Evolutionary conservation across 92 coral and sea anemone species (phyloP).

Genomic region (Diadumene lineata): DNA sequence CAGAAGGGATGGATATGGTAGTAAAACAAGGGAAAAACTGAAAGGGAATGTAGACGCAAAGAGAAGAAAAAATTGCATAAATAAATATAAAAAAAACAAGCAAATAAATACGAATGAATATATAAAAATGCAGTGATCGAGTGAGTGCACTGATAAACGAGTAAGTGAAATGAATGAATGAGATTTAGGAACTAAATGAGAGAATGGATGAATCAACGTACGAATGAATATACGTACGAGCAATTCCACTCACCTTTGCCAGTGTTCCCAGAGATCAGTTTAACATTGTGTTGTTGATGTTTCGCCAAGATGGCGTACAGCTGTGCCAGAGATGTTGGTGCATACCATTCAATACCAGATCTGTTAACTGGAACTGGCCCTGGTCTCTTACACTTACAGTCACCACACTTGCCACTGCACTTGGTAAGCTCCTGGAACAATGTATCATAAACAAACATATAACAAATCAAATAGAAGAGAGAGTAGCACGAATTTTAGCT

Average conservation of each 20-base stretch:
- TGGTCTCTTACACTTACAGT: slow-evolving; percentile 38
- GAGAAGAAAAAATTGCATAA: too few species aligned
- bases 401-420: slow-evolving; percentile 45
- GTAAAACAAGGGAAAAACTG: not conserved
- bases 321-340: slow-evolving; percentile 38
- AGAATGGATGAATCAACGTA: too few species aligned
- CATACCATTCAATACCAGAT: slow-evolving; percentile 48
- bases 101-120: too few species aligned
- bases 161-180: too few species aligned
- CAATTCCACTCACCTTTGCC: slow-evolving; percentile 49
- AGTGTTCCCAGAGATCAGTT: slow-evolving; percentile 65
- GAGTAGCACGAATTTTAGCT: too few species aligned
- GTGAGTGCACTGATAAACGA: too few species aligned
- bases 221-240: too few species aligned
- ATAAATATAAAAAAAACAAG: too few species aligned
- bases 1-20: not conserved
- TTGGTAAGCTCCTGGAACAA: slow-evolving; percentile 34
- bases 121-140: too few species aligned
- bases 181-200: not conserved
- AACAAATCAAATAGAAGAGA: not conserved
- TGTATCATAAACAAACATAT: not conserved
- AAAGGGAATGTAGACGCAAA: too few species aligned
- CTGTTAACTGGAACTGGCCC: slow-evolving; percentile 25
- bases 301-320: slow-evolving; percentile 50
- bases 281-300: slow-evolving; percentile 43